Conservation (phyloP, 2,113 vertebrate species). For the Labeo rohita region DNA sequence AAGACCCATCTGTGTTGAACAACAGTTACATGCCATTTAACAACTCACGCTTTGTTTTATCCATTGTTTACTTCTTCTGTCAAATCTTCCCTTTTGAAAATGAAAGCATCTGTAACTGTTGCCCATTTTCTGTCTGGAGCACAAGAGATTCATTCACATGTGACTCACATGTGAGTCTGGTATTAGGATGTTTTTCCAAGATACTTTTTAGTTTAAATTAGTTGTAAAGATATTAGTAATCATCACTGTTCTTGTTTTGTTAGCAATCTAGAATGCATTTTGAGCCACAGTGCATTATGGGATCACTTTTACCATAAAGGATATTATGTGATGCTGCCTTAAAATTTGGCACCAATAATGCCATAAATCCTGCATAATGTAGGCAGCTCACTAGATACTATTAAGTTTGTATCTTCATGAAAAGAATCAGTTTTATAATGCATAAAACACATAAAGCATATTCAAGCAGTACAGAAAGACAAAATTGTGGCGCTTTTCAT, state of each 20-base stretch:
- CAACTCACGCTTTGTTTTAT: background rate
- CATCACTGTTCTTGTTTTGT: background rate
- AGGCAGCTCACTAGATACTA: too few relatives aligned
- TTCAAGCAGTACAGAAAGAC: background rate
- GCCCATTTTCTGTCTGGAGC: background rate
- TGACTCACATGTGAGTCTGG: background rate
- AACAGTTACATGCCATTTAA: background rate
- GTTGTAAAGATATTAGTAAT: background rate
- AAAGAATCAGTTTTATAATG: background rate
- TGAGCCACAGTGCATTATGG: background rate
- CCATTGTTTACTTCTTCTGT: background rate
- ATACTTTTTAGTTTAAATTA: background rate
- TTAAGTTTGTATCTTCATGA: background rate
- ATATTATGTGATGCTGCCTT: background rate
- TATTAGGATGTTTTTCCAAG: background rate
- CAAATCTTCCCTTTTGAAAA: background rate
- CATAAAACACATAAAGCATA: background rate
- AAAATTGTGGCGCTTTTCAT: slow-evolving; percentile 46
- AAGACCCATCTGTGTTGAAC: background rate
- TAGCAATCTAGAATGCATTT: background rate
- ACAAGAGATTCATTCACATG: background rate
- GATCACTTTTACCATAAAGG: background rate
- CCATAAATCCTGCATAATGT: too few relatives aligned
- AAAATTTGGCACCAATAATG: background rate
- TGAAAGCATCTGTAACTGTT: background rate